These are phyloP conservation scores for Hippocampus zosterae DNA, from an alignment of 2,113 vertebrate genomes.

Conservation along the genomic window DNA sequence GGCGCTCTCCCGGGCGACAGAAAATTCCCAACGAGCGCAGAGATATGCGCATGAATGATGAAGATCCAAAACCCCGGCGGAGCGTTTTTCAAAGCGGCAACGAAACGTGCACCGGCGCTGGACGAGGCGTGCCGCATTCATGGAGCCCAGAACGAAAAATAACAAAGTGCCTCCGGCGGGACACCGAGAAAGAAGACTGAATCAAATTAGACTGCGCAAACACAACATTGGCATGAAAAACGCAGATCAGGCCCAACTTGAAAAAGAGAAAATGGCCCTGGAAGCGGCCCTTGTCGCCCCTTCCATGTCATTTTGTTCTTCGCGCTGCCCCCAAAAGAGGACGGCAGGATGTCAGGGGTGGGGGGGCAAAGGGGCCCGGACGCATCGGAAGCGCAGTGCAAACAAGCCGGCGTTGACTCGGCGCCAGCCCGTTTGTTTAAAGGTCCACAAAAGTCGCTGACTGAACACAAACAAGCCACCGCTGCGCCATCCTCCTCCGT, in stretches of 20 bases:
- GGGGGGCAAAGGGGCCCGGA: constrained; percentile 55
- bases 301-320: constrained; percentile 44
- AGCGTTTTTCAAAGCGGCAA: constrained; percentile 5
- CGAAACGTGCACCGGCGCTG: constrained; percentile 36
- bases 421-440: constrained; percentile 34
- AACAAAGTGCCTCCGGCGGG: background rate
- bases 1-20: background rate
- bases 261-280: constrained; percentile 29
- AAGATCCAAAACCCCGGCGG: constrained; percentile 10
- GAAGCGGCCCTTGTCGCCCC: constrained; percentile 38
- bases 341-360: constrained; percentile 59
- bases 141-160: constrained; percentile 30
- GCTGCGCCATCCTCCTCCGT: background rate
- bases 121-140: constrained; percentile 49
- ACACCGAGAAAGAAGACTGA: background rate
- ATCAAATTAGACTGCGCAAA: background rate
- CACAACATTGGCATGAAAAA: constrained; percentile 26
- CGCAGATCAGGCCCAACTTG: constrained; percentile 39
- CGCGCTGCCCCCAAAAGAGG: constrained; percentile 52
- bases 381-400: constrained; percentile 70
- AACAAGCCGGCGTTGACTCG: constrained; percentile 58
- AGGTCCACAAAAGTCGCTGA: constrained; percentile 20
- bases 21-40: background rate
- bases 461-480: background rate
- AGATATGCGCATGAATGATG: constrained; percentile 8